A percentile compares a stretch with the other conserved stretches of the same genome.
phyloP scores from a whole-genome alignment of 2,797 vertebrate genomes.

The Myiothlypis chrysogaster region DNA sequence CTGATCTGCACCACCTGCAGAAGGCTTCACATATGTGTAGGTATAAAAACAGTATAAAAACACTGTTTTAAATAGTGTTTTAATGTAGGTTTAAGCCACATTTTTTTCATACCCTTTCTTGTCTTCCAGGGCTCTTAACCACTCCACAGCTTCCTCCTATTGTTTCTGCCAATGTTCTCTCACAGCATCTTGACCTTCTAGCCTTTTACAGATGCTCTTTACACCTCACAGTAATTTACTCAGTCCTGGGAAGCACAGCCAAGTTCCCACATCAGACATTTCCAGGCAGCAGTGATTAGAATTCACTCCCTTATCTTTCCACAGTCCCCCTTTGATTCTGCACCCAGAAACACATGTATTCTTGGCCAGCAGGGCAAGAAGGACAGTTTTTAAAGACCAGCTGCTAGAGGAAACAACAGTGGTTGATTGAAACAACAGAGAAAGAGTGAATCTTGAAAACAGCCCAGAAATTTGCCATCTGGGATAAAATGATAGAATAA shows the following conservation, averaged over 20 bases:
- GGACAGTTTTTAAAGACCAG: not conserved
- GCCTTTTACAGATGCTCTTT: not conserved
- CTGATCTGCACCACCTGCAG: not conserved
- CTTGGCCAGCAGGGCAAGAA: not conserved
- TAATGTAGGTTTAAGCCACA: not conserved
- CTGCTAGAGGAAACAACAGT: not conserved
- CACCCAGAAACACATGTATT: accelerated
- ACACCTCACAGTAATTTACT: not conserved
- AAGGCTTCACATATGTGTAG: accelerated
- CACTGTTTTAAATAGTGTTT: not conserved
- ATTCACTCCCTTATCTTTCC: not conserved
- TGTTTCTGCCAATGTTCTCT: not conserved
- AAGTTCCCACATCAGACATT: not conserved
- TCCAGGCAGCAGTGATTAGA: not conserved
- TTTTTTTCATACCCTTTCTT: not conserved
- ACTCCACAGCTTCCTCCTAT: not conserved
- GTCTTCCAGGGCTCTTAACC: not conserved
- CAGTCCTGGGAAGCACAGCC: accelerated
- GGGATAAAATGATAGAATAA: not conserved
- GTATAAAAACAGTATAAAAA: not conserved
- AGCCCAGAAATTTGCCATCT: not conserved
- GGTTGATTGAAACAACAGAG: not conserved
- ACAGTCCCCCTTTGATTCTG: not conserved
- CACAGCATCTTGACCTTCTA: not conserved
- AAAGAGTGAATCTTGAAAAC: not conserved